Percentiles rank a stretch among this genome's conserved stretches.
These are phyloP conservation scores for Regulus satrapa DNA, from an alignment of 2,113 vertebrate species.

Conservation along the genomic window DNA sequence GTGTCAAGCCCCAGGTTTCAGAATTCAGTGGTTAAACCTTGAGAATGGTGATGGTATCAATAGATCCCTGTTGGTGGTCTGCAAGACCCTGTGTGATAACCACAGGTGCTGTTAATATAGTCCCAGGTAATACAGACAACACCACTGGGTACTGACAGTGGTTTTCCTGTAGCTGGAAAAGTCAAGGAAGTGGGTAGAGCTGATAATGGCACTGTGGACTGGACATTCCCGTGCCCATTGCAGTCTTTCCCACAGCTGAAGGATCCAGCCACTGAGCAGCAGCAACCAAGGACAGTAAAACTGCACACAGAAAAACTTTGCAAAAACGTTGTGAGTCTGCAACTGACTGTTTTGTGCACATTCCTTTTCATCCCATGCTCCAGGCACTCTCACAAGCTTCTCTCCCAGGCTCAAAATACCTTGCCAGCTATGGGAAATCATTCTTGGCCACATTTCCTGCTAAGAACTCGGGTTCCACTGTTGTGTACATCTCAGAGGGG, in stretches of 20 bases:
- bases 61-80: background rate
- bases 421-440: background rate
- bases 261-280: background rate
- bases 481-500: background rate
- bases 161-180: background rate
- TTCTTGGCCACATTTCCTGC: background rate
- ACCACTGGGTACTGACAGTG: background rate
- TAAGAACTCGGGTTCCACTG: background rate
- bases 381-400: background rate
- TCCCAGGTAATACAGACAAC: background rate
- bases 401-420: background rate
- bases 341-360: background rate
- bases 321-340: background rate
- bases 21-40: background rate
- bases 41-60: background rate
- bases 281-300: background rate
- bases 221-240: background rate
- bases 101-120: background rate
- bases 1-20: background rate
- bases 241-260: background rate
- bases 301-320: background rate
- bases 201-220: background rate
- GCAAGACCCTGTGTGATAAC: background rate
- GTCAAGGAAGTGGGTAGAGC: background rate
- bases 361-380: background rate